Conservation (phyloP, 2,113 vertebrate genomes). For the Menura novaehollandiae region DNA sequence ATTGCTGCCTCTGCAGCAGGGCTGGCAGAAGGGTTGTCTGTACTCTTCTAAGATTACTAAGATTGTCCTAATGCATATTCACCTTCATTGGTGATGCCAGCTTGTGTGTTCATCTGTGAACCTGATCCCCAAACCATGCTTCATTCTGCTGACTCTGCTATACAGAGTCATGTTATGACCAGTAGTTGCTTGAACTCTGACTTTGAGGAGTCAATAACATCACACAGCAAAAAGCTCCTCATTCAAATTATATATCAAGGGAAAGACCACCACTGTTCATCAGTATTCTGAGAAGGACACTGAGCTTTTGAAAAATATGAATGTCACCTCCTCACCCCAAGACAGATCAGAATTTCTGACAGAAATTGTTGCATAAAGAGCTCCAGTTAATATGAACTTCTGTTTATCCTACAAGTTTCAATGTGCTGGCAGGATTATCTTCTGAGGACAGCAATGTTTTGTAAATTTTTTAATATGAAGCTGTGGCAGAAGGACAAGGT, state of each 20-base stretch:
- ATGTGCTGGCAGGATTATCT: not conserved
- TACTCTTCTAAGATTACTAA: not conserved
- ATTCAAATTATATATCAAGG: not conserved
- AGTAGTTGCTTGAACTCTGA: not conserved
- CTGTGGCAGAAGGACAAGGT: not conserved
- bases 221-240: not conserved
- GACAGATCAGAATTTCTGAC: not conserved
- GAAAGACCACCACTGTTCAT: not conserved
- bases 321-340: not conserved
- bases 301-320: not conserved
- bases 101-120: not conserved
- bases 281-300: not conserved
- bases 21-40: not conserved
- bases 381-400: not conserved
- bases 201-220: not conserved
- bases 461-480: not conserved
- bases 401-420: not conserved
- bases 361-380: not conserved
- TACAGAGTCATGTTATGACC: not conserved
- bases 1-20: not conserved
- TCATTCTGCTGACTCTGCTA: not conserved
- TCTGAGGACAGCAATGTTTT: not conserved
- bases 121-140: not conserved
- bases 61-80: not conserved
- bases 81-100: not conserved